Evolutionary conservation across 2,113 vertebrate genomes (phyloP), one percentile per base, ranked within the genome.

Genomic region (Crocuta crocuta): DNA sequence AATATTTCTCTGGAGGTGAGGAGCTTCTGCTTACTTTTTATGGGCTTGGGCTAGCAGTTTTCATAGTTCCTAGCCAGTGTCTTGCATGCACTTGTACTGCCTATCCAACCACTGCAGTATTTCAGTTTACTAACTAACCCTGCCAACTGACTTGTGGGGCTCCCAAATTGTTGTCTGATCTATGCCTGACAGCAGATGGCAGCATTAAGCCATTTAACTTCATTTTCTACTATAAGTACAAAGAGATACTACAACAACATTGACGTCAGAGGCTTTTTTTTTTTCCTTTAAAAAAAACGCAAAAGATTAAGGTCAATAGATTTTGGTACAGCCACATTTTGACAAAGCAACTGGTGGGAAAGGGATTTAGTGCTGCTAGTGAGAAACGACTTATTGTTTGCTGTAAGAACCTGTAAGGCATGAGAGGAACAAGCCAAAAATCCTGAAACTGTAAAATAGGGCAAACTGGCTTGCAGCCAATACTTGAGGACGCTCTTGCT

Each of bases 131-230:
- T 35, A 35, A 35, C 61, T 81, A 58, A 86, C 12, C 2, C 58
- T 92, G 43, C 74, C 24, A 65, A 31, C 24, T 92, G 74, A 90
- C 12, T 95, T 71, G 50, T 55, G 45, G 19, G 53, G 21, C 33
- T 88, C 91, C 55, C 50, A 86, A 76, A 33, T 70, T 94, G 50
- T 50, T 85, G 26, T 93, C 43, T 63, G 50, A 94, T 70, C 65
- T 63, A 2, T 91, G 21, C 19, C 70, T 91, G 94, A 84, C 94
- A 23, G 91, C 71, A 98, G 96, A 61, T 97, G 97, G 95, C 91
- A 96, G 91, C 48, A 96, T 10, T 71, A 63, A 95, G 33, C 70
- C 66, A 4, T 48, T 16, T 63, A 68, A 76, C 84, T 78, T 66
- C n/a, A 43, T 76, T 82, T 93, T 97, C 33, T 68, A 63, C 10